A percentile compares a stretch with the other conserved stretches of the same genome.
Conservation (phyloP, 2,113 vertebrate genomes). For the Limnothrissa miodon region DNA sequence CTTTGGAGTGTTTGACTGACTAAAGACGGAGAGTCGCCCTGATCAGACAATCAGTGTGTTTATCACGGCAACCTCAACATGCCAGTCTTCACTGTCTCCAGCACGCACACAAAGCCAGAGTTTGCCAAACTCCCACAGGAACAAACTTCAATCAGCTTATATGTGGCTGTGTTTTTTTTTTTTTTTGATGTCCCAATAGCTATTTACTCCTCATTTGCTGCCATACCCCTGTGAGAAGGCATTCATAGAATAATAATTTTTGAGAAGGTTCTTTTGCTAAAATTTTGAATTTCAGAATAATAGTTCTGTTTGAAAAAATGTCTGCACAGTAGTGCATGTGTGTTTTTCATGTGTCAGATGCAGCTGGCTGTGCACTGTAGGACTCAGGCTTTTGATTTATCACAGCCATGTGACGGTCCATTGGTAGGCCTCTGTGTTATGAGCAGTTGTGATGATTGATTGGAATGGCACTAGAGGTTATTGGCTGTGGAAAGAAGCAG, state of each 20-base stretch:
- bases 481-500: conserved; percentile 12
- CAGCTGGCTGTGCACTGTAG: neutral
- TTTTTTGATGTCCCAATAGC: neutral
- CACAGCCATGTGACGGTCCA: neutral
- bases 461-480: conserved; percentile 15
- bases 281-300: too few relatives aligned
- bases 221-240: neutral
- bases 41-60: neutral
- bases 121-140: too few relatives aligned
- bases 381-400: neutral
- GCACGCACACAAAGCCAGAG: neutral
- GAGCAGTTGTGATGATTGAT: conserved; percentile 1
- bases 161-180: neutral
- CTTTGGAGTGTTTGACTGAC: neutral
- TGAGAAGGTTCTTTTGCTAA: too few relatives aligned
- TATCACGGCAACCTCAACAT: neutral
- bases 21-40: neutral
- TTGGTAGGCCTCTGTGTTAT: conserved; percentile 15
- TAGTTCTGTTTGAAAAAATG: neutral
- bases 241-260: neutral
- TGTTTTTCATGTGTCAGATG: neutral
- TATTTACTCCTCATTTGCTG: neutral
- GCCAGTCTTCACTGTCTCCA: neutral
- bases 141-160: neutral
- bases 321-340: conserved; percentile 1